phyloP scores from a whole-genome alignment of 2,797 vertebrate genomes.

The Amblyraja radiata region DNA sequence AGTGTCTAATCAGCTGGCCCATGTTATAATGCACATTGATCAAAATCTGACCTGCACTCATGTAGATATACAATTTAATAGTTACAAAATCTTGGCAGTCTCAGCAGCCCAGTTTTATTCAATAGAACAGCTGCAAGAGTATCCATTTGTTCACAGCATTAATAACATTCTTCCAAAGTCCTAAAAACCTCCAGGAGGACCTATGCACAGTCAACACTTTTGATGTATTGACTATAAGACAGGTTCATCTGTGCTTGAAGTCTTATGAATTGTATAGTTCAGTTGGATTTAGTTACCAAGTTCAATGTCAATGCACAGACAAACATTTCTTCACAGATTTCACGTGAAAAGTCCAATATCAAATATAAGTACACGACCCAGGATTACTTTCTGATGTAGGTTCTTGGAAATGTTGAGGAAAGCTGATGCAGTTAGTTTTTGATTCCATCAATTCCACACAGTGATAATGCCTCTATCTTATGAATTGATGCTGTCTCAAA shows the following conservation, averaged over 20 bases:
- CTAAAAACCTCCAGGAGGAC: background rate
- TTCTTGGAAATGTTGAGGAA: background rate
- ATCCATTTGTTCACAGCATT: no score
- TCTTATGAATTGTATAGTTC: no score
- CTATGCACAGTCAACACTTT: background rate
- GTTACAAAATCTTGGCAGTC: background rate
- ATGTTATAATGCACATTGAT: background rate
- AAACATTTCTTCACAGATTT: background rate
- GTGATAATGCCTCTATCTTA: background rate
- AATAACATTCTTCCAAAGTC: background rate
- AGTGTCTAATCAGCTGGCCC: background rate
- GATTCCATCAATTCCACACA: background rate
- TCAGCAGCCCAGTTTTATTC: background rate
- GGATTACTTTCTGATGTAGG: background rate
- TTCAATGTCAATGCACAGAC: background rate
- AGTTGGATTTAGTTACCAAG: background rate
- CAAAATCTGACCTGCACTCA: background rate
- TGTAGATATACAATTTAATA: background rate
- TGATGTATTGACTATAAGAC: background rate
- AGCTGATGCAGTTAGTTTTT: background rate
- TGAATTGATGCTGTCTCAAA: background rate
- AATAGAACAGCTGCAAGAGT: background rate
- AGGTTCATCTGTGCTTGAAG: background rate
- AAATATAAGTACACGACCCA: background rate
- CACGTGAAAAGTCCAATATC: background rate